phyloP scores from a whole-genome alignment of 2,888 invertebrate species.

The Adela reaumurella region DNA sequence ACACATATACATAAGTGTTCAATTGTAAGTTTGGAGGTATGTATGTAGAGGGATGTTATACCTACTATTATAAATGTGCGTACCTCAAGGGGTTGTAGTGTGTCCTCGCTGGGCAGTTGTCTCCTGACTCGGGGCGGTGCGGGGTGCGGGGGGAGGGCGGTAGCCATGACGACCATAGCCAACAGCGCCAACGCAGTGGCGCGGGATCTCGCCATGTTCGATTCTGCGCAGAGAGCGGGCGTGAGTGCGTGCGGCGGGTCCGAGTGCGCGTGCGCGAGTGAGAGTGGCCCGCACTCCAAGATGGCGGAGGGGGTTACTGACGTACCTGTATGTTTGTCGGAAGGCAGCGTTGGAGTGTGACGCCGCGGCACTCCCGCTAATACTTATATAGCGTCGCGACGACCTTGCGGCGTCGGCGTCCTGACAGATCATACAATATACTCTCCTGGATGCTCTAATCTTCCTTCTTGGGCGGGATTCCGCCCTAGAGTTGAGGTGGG shows the following conservation, averaged over 20 bases:
- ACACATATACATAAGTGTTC: no score
- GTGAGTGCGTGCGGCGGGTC: slow-evolving; percentile 18
- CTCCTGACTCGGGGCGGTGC: slow-evolving; percentile 20
- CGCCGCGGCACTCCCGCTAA: not conserved
- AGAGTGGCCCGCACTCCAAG: slow-evolving; percentile 9
- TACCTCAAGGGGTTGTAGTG: slow-evolving; percentile 43
- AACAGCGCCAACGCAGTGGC: slow-evolving; percentile 2
- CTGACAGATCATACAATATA: not conserved
- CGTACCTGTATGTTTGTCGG: not conserved
- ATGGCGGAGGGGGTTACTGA: no score
- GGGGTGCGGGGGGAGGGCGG: slow-evolving; percentile 15
- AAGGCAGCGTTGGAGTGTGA: not conserved
- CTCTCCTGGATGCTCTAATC: not conserved
- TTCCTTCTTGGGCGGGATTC: not conserved
- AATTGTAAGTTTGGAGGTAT: no score
- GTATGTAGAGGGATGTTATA: no score
- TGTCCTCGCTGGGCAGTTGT: slow-evolving; percentile 37
- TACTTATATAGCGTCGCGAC: not conserved
- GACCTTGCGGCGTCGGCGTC: not conserved
- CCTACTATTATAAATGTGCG: no score
- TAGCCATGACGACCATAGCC: no score
- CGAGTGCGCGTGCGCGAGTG: slow-evolving; percentile 15
- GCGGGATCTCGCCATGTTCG: not conserved
- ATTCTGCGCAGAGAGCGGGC: slow-evolving; percentile 11
- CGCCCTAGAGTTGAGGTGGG: not conserved